phyloP scores from a whole-genome alignment of 2,113 vertebrate species.

The Sander vitreus region DNA sequence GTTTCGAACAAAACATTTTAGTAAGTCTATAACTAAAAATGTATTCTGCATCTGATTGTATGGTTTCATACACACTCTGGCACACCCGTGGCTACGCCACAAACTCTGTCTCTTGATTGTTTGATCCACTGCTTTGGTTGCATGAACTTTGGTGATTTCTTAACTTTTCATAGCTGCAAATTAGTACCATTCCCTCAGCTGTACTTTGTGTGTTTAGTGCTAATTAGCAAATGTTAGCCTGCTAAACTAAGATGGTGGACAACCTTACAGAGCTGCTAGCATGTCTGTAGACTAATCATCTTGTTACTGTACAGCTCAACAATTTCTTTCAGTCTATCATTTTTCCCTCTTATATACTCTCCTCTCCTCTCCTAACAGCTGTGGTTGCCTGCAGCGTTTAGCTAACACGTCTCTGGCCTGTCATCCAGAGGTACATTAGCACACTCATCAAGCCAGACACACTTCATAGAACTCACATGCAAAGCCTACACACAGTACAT shows the following conservation, averaged over 20 bases:
- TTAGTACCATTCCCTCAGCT: neutral
- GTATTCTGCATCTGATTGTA: too few relatives aligned
- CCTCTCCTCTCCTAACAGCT: conserved; percentile 55
- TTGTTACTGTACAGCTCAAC: conserved; percentile 4
- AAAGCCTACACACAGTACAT: conserved; percentile 5
- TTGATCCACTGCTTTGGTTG: too few relatives aligned
- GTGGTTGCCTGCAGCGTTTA: conserved; percentile 66
- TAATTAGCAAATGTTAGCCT: too few relatives aligned
- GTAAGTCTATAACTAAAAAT: too few relatives aligned
- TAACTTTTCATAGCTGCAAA: neutral
- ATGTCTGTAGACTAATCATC: neutral
- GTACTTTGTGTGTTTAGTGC: too few relatives aligned
- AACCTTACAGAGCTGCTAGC: neutral
- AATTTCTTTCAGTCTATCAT: conserved; percentile 4
- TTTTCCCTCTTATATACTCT: neutral
- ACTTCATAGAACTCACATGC: conserved; percentile 26
- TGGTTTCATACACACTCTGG: too few relatives aligned
- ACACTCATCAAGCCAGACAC: conserved; percentile 50
- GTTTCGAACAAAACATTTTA: too few relatives aligned
- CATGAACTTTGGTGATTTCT: too few relatives aligned
- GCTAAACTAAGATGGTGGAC: neutral
- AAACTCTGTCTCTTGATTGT: too few relatives aligned
- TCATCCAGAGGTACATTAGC: conserved; percentile 63
- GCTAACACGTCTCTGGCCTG: conserved; percentile 61
- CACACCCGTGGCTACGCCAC: too few relatives aligned